phyloP scores from a whole-genome alignment of 1,140 invertebrate genomes.

The Chlorops oryzae region DNA sequence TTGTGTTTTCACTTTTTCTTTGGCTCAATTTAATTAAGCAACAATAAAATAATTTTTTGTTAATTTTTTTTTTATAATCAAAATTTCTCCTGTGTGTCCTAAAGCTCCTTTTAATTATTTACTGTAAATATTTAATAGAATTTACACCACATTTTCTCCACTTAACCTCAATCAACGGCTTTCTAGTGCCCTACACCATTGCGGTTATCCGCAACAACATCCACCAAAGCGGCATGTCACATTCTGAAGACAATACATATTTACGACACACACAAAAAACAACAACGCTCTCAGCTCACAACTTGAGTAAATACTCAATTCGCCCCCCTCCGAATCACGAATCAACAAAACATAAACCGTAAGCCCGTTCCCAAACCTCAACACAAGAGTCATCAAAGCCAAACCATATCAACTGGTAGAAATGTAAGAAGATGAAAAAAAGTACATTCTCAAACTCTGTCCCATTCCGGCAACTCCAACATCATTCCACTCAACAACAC shows the following conservation, averaged over 20 bases:
- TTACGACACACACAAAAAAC: conserved; percentile 18
- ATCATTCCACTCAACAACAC: conserved; percentile 4
- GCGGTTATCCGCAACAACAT: conserved; percentile 28
- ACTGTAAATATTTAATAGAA: conserved; percentile 42
- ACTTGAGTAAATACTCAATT: conserved; percentile 11
- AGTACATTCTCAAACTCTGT: too few relatives aligned
- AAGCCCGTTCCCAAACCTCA: background rate
- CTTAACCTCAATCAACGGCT: conserved; percentile 13
- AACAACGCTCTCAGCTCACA: conserved; percentile 28
- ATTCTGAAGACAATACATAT: conserved; percentile 13
- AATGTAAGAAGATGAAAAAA: too few relatives aligned
- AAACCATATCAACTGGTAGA: background rate
- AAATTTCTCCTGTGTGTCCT: too few relatives aligned
- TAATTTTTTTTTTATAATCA: too few relatives aligned
- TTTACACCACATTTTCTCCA: background rate
- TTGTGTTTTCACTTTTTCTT: too few relatives aligned
- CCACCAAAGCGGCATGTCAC: conserved; percentile 5
- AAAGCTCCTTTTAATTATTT: too few relatives aligned
- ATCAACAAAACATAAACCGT: background rate
- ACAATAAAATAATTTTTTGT: too few relatives aligned
- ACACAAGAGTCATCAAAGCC: conserved; percentile 14
- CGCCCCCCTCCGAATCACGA: too few relatives aligned
- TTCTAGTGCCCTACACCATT: conserved; percentile 17
- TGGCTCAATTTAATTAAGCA: too few relatives aligned
- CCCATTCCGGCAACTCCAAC: background rate